Base-by-base conservation (phyloP, 2,797 vertebrate species). In the Miichthys miiuy region DNA sequence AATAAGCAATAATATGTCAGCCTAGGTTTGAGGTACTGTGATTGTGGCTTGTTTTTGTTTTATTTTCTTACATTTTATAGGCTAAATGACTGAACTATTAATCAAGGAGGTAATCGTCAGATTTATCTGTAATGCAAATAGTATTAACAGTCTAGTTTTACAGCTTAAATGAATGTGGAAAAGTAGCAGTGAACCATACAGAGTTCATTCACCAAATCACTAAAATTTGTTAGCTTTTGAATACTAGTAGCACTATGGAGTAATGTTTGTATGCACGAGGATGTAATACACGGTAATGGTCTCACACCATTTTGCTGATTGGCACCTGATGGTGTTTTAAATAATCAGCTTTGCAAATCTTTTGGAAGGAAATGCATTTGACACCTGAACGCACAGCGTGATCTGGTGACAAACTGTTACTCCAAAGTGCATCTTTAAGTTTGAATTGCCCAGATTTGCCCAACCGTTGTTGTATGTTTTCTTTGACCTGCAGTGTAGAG, bases 401-500 rank as follows among this genome's bases (percentile, higher is more conserved):
- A 8, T 34, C 2, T 8, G 34, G 34, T 34, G 34, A 44, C 42
- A 44, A 14, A 44, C 12, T 14, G 8, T 9, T 9, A 44, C 4
- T 9, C 20, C 3, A 18, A 62, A 20, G n/a, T 14, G 17, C 56
- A 44, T 34, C 34, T 63, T 50, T 13, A 6, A 50, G 7, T 44
- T 21, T 25, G 11, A 52, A 12, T n/a, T 27, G 1, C 4, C 17
- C 20, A 57, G 13, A 47, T n/a, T 54, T 25, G 6, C 6, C 6
- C 7, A 8, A 47, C 14, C 16, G 20, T 2, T 21, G 3, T 21
- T 44, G 9, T n/a, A 4, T 21, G 9, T 55, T 75, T 56, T 51
- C n/a, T 73, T 38, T 75, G 65, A 44, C 69, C 76, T 79, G 27
- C 51, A 6, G n/a, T 46, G 1, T 58, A 10, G 64, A 72, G 75